Base-by-base conservation (phyloP, 1,140 invertebrate genomes). In the Archegozetes longisetosus region DNA sequence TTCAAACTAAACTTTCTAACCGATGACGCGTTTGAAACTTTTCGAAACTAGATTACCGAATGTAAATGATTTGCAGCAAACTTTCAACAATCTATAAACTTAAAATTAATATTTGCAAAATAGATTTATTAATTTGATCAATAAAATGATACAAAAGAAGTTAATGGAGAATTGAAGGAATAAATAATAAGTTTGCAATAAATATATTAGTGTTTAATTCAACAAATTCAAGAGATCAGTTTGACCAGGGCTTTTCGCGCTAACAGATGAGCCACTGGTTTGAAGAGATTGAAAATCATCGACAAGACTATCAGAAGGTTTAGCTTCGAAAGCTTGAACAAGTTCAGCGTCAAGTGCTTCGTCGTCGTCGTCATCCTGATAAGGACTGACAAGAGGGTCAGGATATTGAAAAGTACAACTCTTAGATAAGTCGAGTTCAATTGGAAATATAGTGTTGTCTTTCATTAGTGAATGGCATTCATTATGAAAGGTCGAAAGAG, bases 341-440 rank as follows among this genome's bases (percentile, higher is more conserved):
- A 40, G 32, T 9, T 17, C 17, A 40, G 6, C 17, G 17, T 40
- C 32, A 9, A 17, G 6, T 9, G 32, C 40, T 23, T 64, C 64
- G 13, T 64, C 63, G 1, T 62, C 61, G n/a, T 63, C 60, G 23
- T 63, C 60, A 50, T 65, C 64, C 13, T 66, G 64, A 51, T 64
- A 54, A 20, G 61, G 51, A 52, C 50, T 61, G 13, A 55, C 24
- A 13, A 27, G 26, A 13, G 62, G 54, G 14, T 65, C 52, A 12
- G 61, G 26, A 58, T 75, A 74, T 14, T 70, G 73, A 69, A 96
- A 95, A 29, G 91, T 90, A 52, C 84, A 51, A 27, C 23, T 86
- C 67, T 87, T 81, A 1, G 87, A 84, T 17, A 98, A 76, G 74
- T 97, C 92, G 20, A 98, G 86, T 75, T 98, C 94, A 12, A 98